Percentiles rank a stretch among this genome's conserved stretches.
Conservation (phyloP, 2,888 invertebrate species). For the Dermolepida albohirtum region DNA sequence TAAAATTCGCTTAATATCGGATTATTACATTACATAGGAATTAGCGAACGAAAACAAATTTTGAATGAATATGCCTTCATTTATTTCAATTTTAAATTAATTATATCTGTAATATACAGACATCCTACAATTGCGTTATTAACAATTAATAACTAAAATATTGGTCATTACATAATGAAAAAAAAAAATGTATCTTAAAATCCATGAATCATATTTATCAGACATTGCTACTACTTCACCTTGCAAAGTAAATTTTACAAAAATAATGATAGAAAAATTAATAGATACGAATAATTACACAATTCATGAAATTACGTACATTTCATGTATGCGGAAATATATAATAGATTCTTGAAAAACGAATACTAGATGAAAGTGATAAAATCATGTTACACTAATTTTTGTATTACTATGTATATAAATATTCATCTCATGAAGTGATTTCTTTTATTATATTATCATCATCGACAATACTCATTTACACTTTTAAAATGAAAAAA, state of each 20-base stretch:
- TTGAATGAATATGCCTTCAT: constrained; percentile 25
- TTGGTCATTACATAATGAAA: constrained; percentile 48
- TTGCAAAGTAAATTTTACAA: constrained; percentile 1
- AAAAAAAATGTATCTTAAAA: constrained; percentile 46
- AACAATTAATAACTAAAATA: constrained; percentile 48
- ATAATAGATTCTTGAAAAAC: neutral
- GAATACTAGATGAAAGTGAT: constrained; percentile 1
- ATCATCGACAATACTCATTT: constrained; percentile 5
- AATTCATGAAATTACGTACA: neutral
- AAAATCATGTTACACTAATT: constrained; percentile 20
- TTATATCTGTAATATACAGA: constrained; percentile 64
- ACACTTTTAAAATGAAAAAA: constrained; percentile 11
- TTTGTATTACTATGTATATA: constrained; percentile 17
- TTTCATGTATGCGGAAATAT: constrained; percentile 5
- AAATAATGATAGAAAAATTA: neutral
- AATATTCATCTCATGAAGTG: constrained; percentile 1
- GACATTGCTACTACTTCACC: constrained; percentile 2
- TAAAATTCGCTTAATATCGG: neutral
- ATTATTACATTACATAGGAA: neutral
- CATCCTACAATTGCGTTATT: constrained; percentile 55
- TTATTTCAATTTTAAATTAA: constrained; percentile 52
- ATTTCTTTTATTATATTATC: neutral
- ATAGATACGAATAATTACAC: neutral
- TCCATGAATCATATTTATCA: constrained; percentile 9
- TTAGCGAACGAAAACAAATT: constrained; percentile 8